Percentiles rank a stretch among this genome's conserved stretches.
Conservation (phyloP, 1,140 invertebrate genomes). For the Ruditapes philippinarum region DNA sequence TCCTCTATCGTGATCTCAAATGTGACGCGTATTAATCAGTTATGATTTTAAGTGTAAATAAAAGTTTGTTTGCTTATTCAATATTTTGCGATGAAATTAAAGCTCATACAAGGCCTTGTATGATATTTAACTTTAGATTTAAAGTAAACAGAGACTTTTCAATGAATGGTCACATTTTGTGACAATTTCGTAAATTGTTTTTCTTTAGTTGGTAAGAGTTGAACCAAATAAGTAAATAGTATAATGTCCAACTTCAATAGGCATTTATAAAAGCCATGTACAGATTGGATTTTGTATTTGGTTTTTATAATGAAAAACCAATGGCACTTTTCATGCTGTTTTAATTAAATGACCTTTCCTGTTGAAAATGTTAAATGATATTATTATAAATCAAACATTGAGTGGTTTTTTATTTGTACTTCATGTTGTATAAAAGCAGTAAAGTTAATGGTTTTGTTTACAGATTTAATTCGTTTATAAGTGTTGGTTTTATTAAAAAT, state of each 20-base stretch:
- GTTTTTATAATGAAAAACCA: not conserved
- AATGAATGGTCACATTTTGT: conserved; percentile 3
- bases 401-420: not conserved
- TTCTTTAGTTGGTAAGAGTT: not conserved
- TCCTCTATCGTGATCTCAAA: not conserved
- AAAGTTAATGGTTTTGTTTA: not conserved
- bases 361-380: not conserved
- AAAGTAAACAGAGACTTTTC: not conserved
- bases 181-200: not conserved
- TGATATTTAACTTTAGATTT: conserved; percentile 17
- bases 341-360: not conserved
- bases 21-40: not conserved
- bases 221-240: not conserved
- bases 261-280: not conserved
- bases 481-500: not conserved
- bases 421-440: not conserved
- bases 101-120: conserved; percentile 16
- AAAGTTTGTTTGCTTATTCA: conserved; percentile 15
- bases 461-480: not conserved
- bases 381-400: conserved; percentile 3
- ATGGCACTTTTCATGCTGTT: not conserved
- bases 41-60: conserved; percentile 27
- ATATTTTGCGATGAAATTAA: conserved; percentile 27
- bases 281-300: not conserved
- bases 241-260: not conserved